These are phyloP conservation scores for Paramuricea clavata DNA, from an alignment of 92 coral and sea anemone species.

Conservation along the genomic window DNA sequence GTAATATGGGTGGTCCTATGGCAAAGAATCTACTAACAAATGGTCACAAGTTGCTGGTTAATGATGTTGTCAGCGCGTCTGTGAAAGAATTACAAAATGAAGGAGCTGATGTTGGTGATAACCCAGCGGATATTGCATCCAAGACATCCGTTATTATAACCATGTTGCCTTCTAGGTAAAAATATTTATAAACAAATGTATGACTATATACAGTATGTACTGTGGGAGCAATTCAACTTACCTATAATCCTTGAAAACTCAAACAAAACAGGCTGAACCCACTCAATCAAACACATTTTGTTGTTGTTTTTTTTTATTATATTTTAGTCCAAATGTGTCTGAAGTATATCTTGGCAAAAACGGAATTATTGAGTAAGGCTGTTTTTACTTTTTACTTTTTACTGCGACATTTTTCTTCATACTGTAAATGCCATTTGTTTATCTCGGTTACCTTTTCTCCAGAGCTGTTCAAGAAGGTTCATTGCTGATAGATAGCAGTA, in stretches of 20 bases:
- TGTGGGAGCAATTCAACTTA: not conserved
- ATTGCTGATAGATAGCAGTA: constrained; percentile 90
- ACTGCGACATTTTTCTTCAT: no score
- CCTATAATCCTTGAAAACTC: no score
- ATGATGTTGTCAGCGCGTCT: constrained; percentile 78
- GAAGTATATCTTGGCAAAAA: constrained; percentile 89
- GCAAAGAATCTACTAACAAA: constrained; percentile 84
- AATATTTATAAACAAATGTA: no score
- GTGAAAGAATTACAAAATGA: constrained; percentile 79
- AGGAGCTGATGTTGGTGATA: constrained; percentile 86
- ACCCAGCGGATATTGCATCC: constrained; percentile 91
- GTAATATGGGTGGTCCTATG: constrained; percentile 99
- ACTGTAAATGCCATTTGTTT: no score
- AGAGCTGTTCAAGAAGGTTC: constrained; percentile 82
- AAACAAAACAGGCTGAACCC: no score
- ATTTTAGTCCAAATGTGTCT: constrained; percentile 87
- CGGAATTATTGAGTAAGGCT: constrained; percentile 87
- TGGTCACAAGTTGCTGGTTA: constrained; percentile 81
- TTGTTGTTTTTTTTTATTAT: not conserved
- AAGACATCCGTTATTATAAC: constrained; percentile 82
- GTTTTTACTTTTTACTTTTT: not conserved
- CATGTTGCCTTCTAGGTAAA: constrained; percentile 96
- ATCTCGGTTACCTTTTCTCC: no score
- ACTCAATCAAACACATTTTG: no score
- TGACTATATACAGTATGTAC: no score